Evolutionary conservation across 2,888 invertebrate genomes (phyloP).

Genomic region (Nephrotoma guestfalica): DNA sequence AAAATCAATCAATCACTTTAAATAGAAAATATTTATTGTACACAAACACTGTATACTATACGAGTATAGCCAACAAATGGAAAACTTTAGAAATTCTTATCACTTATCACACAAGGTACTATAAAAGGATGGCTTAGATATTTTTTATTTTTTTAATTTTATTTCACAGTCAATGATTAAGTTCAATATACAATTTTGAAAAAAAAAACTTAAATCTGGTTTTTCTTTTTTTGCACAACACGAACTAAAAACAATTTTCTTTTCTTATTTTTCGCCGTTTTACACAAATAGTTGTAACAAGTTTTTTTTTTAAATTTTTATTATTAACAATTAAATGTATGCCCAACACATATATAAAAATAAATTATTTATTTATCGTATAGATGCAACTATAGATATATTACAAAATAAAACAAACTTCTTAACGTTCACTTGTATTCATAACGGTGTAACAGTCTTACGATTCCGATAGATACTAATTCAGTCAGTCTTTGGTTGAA

Average conservation of each 20-base stretch:
- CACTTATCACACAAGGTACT: neutral
- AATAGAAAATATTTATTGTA: too few species aligned
- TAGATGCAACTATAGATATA: neutral
- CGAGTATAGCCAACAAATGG: neutral
- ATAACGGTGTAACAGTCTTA: constrained; percentile 3
- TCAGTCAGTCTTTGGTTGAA: constrained; percentile 10
- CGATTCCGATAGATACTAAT: constrained; percentile 4
- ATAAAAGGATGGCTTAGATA: neutral
- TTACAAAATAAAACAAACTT: neutral
- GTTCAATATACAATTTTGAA: neutral
- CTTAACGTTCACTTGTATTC: neutral
- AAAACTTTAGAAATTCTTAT: neutral
- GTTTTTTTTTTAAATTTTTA: neutral
- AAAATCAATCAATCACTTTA: neutral
- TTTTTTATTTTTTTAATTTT: neutral
- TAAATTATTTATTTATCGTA: neutral
- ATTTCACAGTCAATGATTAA: constrained; percentile 4
- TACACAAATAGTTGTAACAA: neutral
- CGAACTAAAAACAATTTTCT: neutral
- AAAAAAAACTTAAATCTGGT: neutral
- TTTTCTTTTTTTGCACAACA: neutral
- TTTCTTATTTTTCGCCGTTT: neutral
- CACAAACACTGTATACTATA: neutral
- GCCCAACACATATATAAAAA: neutral
- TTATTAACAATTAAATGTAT: neutral